A percentile compares a stretch with the other conserved stretches of the same genome.
Conservation (phyloP, 2,888 invertebrate genomes). For the Endotricha flammealis region DNA sequence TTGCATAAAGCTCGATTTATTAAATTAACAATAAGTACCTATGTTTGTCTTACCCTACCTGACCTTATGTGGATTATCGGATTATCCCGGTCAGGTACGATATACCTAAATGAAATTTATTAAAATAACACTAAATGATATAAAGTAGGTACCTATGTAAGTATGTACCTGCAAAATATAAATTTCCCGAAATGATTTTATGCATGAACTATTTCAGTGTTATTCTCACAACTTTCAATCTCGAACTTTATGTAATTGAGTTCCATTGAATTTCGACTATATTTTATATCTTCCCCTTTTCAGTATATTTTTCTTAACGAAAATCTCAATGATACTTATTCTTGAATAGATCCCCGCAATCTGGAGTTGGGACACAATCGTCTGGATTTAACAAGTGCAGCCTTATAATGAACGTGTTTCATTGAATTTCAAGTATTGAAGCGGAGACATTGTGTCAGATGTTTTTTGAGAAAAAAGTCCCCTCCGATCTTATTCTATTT, state of each 20-base stretch:
- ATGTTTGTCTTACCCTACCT: no score
- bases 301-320: neutral
- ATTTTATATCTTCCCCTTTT: no score
- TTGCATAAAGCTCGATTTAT: no score
- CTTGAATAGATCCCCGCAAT: neutral
- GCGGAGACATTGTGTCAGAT: slow-evolving; percentile 28
- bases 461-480: slow-evolving; percentile 29
- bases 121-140: no score
- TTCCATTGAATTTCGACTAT: neutral
- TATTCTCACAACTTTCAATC: neutral
- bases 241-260: neutral
- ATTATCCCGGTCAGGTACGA: no score
- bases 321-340: neutral
- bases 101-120: no score
- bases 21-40: no score
- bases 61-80: no score
- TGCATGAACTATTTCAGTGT: neutral
- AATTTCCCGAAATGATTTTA: neutral
- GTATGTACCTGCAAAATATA: no score
- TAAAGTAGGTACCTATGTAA: no score
- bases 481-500: slow-evolving; percentile 25
- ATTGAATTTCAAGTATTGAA: slow-evolving; percentile 38
- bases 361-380: neutral
- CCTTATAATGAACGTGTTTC: slow-evolving; percentile 36
- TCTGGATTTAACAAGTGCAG: slow-evolving; percentile 29